Conservation (phyloP, 2,888 invertebrate species). For the Platypus cylindrus region DNA sequence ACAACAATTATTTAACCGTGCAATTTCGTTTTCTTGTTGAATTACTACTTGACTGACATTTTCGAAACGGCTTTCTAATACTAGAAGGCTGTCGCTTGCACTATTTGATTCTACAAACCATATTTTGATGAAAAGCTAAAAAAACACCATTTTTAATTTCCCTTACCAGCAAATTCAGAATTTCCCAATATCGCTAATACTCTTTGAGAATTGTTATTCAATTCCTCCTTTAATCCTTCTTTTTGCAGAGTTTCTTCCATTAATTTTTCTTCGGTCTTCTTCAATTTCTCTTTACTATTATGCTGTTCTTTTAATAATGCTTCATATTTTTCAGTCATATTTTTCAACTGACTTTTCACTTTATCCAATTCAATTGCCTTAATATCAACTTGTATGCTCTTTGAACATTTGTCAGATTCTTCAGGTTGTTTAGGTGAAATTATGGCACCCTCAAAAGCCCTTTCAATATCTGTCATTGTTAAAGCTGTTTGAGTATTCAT, state of each 20-base stretch:
- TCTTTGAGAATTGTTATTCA: constrained; percentile 60
- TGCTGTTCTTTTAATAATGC: constrained; percentile 39
- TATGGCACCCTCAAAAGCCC: constrained; percentile 51
- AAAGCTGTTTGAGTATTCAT: constrained; percentile 65
- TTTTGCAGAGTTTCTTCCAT: constrained; percentile 60
- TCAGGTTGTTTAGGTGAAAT: constrained; percentile 26
- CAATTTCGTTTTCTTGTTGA: constrained; percentile 64
- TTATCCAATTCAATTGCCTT: constrained; percentile 51
- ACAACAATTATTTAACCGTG: constrained; percentile 54
- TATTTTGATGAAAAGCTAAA: too few relatives aligned
- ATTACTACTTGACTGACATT: constrained; percentile 62
- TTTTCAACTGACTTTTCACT: constrained; percentile 45
- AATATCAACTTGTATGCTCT: constrained; percentile 39
- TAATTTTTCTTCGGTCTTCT: constrained; percentile 46
- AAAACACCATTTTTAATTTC: not conserved
- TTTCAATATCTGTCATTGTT: constrained; percentile 57
- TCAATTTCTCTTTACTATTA: constrained; percentile 35
- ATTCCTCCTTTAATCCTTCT: constrained; percentile 58
- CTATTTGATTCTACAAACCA: constrained; percentile 24
- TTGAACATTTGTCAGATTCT: constrained; percentile 27
- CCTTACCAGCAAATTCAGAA: constrained; percentile 45
- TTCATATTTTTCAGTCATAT: constrained; percentile 47
- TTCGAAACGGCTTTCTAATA: constrained; percentile 62
- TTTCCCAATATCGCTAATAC: constrained; percentile 48
- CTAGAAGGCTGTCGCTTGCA: constrained; percentile 53